Conservation (phyloP, 2,888 invertebrate genomes). For the Eristalis intricaria region DNA sequence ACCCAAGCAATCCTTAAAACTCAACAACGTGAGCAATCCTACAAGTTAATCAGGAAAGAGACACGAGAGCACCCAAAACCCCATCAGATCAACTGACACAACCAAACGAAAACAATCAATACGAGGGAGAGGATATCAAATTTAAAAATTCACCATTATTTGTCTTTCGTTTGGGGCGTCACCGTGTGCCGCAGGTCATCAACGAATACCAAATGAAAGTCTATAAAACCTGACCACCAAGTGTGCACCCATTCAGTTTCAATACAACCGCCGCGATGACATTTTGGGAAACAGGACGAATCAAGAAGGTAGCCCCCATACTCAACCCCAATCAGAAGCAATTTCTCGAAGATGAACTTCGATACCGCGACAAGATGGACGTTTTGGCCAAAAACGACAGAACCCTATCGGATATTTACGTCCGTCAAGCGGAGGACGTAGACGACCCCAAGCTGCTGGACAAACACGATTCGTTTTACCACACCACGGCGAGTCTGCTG, state of each 20-base stretch:
- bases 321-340: conserved; percentile 81
- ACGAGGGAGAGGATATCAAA: background rate
- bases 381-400: conserved; percentile 51
- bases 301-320: conserved; percentile 76
- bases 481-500: conserved; percentile 87
- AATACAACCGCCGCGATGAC: conserved; percentile 74
- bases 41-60: background rate
- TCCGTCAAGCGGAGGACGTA: conserved; percentile 80
- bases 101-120: background rate
- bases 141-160: background rate
- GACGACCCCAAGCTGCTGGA: conserved; percentile 84
- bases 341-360: conserved; percentile 79
- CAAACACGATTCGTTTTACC: conserved; percentile 87
- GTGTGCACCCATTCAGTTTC: background rate
- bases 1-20: background rate
- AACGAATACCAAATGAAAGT: conserved; percentile 40
- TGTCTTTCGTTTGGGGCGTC: background rate
- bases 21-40: background rate
- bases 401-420: conserved; percentile 76
- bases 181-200: conserved; percentile 41
- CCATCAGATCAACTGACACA: background rate
- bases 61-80: background rate
- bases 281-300: conserved; percentile 75
- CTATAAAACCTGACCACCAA: conserved; percentile 37
- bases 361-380: conserved; percentile 78